These are phyloP conservation scores for Callionymus lyra DNA, from an alignment of 2,113 vertebrate species.

Conservation along the genomic window DNA sequence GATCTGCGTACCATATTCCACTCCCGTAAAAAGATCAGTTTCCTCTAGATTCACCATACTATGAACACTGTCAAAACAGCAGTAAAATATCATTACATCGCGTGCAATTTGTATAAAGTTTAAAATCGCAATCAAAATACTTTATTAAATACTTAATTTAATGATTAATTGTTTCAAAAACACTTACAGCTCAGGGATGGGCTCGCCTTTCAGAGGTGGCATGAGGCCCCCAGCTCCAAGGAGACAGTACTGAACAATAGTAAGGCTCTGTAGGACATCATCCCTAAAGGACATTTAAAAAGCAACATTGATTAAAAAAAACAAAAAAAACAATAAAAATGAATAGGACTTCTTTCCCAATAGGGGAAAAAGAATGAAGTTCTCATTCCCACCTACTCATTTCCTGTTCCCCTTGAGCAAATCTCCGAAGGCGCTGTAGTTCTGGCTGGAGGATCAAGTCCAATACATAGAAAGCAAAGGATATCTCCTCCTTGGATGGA, in stretches of 20 bases:
- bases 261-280: slow-evolving; percentile 89
- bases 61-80: slow-evolving; percentile 69
- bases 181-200: slow-evolving; percentile 81
- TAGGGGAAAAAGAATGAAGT: no score
- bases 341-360: not conserved
- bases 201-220: slow-evolving; percentile 83
- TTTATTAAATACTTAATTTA: not conserved
- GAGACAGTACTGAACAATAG: slow-evolving; percentile 90
- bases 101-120: not conserved
- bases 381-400: slow-evolving; percentile 76
- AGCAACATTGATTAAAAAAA: not conserved
- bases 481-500: slow-evolving; percentile 78
- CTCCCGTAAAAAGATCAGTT: slow-evolving; percentile 81
- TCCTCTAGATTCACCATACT: slow-evolving; percentile 87
- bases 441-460: slow-evolving; percentile 91
- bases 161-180: not conserved
- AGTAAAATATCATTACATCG: not conserved
- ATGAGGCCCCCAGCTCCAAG: slow-evolving; percentile 88
- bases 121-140: not conserved
- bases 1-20: slow-evolving; percentile 75
- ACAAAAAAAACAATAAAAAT: slow-evolving; percentile 4
- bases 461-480: slow-evolving; percentile 82
- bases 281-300: slow-evolving; percentile 65
- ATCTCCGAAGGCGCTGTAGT: slow-evolving; percentile 76
- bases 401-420: slow-evolving; percentile 77